Evolutionary conservation across 2,113 vertebrate genomes (phyloP).

Genomic region (Cariama cristata): DNA sequence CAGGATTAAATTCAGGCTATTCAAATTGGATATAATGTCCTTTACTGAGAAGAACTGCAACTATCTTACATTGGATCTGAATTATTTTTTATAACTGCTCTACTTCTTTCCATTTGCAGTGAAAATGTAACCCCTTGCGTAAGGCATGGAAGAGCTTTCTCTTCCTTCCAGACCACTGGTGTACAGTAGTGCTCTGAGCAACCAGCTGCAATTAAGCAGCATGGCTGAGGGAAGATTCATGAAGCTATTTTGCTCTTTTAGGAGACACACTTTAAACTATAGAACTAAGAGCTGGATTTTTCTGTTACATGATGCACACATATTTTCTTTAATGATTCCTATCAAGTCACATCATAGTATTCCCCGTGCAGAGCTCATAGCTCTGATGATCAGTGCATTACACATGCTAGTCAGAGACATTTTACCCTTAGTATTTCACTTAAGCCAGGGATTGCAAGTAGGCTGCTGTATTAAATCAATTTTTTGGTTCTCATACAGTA

Average conservation of each 20-base stretch:
- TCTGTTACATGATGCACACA: neutral
- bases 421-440: neutral
- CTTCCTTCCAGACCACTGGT: neutral
- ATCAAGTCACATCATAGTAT: neutral
- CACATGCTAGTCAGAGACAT: neutral
- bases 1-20: neutral
- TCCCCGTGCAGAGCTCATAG: neutral
- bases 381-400: neutral
- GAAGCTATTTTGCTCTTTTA: neutral
- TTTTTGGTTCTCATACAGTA: slow-evolving; percentile 1
- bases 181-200: accelerated
- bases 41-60: neutral
- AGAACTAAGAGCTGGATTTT: neutral
- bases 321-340: neutral
- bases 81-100: neutral
- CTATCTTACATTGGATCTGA: neutral
- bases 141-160: neutral
- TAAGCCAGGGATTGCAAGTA: slow-evolving; percentile 24
- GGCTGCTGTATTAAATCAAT: slow-evolving; percentile 34
- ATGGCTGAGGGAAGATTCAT: neutral
- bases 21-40: neutral
- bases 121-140: neutral
- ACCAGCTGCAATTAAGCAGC: neutral
- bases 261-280: neutral
- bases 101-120: neutral